These are phyloP conservation scores for Dryobota labecula DNA, from an alignment of 2,888 invertebrate genomes.

Conservation along the genomic window DNA sequence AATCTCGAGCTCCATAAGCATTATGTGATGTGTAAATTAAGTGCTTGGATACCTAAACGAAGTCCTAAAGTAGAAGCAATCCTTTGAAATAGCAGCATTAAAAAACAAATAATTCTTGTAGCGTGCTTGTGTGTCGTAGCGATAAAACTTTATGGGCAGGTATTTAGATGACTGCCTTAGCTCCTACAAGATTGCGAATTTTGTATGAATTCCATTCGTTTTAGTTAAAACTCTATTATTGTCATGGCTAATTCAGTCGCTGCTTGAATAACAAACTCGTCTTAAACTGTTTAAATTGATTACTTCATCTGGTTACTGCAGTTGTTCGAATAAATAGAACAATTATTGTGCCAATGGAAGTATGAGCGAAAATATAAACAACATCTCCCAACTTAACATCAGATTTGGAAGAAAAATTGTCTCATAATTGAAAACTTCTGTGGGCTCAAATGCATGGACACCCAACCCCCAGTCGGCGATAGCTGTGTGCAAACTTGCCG, in stretches of 20 bases:
- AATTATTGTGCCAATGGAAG: not conserved
- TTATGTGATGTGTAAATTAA: not conserved
- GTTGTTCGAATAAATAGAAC: not conserved
- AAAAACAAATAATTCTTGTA: conserved; percentile 50
- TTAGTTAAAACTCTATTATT: conserved; percentile 18
- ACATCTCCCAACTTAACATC: not conserved
- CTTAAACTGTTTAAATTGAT: conserved; percentile 23
- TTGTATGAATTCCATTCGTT: conserved; percentile 52
- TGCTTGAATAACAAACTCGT: conserved; percentile 11
- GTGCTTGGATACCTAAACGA: conserved; percentile 8
- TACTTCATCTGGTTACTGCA: conserved; percentile 1
- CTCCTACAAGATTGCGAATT: conserved; percentile 34
- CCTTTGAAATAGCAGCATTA: conserved; percentile 17
- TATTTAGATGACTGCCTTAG: conserved; percentile 47
- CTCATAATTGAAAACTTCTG: conserved; percentile 62
- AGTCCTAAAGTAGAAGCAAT: conserved; percentile 11
- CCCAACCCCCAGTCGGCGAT: conserved; percentile 60
- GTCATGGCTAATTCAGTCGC: not conserved
- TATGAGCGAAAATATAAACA: not conserved
- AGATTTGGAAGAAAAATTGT: conserved; percentile 46
- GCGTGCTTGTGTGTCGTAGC: conserved; percentile 54
- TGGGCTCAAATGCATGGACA: conserved; percentile 65
- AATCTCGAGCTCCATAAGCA: conserved; percentile 2
- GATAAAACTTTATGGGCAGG: conserved; percentile 55
- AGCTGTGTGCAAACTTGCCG: conserved; percentile 75